Evolutionary conservation across 1,140 invertebrate genomes (phyloP).

Genomic region (Brachionus asplanchnoidis): DNA sequence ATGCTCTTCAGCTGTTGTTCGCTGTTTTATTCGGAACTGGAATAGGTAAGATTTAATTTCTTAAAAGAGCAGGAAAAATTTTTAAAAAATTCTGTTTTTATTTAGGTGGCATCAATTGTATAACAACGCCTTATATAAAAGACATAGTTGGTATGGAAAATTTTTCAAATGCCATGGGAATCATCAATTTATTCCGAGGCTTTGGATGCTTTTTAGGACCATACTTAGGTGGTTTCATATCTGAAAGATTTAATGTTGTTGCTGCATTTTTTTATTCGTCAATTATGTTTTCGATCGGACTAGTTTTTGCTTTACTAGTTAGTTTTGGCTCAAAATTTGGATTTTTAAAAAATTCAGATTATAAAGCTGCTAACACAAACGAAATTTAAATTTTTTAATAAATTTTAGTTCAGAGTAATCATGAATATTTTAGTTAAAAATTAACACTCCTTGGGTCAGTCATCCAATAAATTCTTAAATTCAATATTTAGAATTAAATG

Average conservation of each 20-base stretch:
- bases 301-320: neutral
- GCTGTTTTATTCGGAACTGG: neutral
- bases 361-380: neutral
- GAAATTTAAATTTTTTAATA: constrained; percentile 3
- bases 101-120: constrained; percentile 23
- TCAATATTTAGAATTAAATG: too few species aligned
- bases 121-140: neutral
- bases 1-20: neutral
- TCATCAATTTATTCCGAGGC: constrained; percentile 32
- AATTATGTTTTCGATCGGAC: neutral
- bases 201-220: constrained; percentile 18
- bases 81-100: neutral
- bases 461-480: too few species aligned
- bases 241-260: neutral
- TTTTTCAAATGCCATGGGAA: constrained; percentile 32
- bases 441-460: too few species aligned
- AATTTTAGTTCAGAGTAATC: neutral
- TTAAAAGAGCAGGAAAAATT: too few species aligned
- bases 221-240: constrained; percentile 11
- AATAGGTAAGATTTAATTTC: neutral
- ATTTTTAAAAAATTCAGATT: neutral
- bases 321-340: neutral
- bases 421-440: too few species aligned
- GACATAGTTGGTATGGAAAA: constrained; percentile 25
- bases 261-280: constrained; percentile 2